These are phyloP conservation scores for Aurelia coerulea DNA, from an alignment of 30 jellyfish, hydroid and myxozoan species.

Conservation along the genomic window DNA sequence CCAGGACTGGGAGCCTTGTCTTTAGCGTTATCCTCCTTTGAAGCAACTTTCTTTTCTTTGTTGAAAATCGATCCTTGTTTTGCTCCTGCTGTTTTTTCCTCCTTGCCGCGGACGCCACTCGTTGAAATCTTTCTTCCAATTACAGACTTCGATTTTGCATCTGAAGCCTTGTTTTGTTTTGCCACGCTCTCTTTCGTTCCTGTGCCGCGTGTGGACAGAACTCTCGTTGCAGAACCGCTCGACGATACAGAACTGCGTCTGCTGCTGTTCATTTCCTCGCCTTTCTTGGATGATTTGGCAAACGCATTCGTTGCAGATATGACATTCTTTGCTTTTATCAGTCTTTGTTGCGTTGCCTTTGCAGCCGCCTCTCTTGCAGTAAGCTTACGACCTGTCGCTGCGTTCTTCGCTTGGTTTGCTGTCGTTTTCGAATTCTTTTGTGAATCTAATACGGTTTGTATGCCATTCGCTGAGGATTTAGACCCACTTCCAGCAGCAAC, in stretches of 20 bases:
- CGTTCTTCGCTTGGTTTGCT: background rate
- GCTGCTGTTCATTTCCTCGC: background rate
- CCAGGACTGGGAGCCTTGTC: no score
- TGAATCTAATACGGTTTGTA: background rate
- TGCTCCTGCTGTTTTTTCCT: no score
- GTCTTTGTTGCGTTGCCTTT: background rate
- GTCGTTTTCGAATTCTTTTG: background rate
- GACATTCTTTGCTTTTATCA: background rate
- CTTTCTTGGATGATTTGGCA: background rate
- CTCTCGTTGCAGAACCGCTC: background rate
- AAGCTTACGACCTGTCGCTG: background rate
- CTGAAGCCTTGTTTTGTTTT: background rate
- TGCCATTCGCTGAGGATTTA: background rate
- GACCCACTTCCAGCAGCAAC: background rate
- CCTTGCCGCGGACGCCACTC: no score
- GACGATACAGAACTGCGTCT: background rate
- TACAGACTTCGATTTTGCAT: no score
- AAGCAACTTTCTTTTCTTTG: no score
- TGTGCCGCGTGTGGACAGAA: no score
- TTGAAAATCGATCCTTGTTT: no score
- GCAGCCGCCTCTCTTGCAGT: background rate
- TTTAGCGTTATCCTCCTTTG: no score
- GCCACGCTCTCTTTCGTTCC: background rate
- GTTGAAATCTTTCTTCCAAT: no score
- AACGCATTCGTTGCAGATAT: conserved; percentile 13